Evolutionary conservation across 2,888 invertebrate species (phyloP).

Genomic region (Parasteatoda lunata): DNA sequence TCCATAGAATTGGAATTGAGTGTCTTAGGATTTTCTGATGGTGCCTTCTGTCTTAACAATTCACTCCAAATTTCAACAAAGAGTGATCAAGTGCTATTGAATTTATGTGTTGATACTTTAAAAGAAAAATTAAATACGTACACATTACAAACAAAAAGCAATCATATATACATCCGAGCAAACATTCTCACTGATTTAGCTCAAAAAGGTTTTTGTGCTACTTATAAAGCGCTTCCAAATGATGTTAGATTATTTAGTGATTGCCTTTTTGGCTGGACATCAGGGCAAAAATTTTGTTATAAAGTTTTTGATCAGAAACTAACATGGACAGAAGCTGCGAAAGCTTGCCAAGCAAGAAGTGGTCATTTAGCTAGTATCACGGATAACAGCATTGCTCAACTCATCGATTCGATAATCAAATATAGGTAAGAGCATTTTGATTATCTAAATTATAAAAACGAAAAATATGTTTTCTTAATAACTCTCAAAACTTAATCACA

Average conservation of each 20-base stretch:
- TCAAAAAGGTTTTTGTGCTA: slow-evolving; percentile 58
- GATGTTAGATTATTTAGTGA: slow-evolving; percentile 52
- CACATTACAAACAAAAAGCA: slow-evolving; percentile 14
- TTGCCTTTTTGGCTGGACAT: slow-evolving; percentile 84
- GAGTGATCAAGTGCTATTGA: slow-evolving; percentile 19
- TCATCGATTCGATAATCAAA: slow-evolving; percentile 49
- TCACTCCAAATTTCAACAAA: slow-evolving; percentile 20
- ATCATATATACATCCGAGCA: slow-evolving; percentile 12
- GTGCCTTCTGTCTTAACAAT: slow-evolving; percentile 50
- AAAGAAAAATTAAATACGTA: slow-evolving; percentile 14
- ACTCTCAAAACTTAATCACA: no score
- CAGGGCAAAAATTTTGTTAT: slow-evolving; percentile 81
- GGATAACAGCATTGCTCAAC: slow-evolving; percentile 22
- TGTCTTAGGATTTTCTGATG: slow-evolving; percentile 34
- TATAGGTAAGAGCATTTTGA: slow-evolving; percentile 29
- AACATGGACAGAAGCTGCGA: slow-evolving; percentile 82
- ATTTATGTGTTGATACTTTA: slow-evolving; percentile 24
- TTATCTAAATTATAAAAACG: not conserved
- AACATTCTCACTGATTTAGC: not conserved
- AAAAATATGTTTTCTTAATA: not conserved
- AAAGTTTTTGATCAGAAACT: slow-evolving; percentile 78
- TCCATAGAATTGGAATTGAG: slow-evolving; percentile 49
- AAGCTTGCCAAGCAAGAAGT: slow-evolving; percentile 79
- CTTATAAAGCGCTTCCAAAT: slow-evolving; percentile 61
- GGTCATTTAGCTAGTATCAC: slow-evolving; percentile 82